Evolutionary conservation across 1,140 invertebrate genomes (phyloP), one percentile per base, ranked within the genome.

Genomic region (Bradynema listronoti): DNA sequence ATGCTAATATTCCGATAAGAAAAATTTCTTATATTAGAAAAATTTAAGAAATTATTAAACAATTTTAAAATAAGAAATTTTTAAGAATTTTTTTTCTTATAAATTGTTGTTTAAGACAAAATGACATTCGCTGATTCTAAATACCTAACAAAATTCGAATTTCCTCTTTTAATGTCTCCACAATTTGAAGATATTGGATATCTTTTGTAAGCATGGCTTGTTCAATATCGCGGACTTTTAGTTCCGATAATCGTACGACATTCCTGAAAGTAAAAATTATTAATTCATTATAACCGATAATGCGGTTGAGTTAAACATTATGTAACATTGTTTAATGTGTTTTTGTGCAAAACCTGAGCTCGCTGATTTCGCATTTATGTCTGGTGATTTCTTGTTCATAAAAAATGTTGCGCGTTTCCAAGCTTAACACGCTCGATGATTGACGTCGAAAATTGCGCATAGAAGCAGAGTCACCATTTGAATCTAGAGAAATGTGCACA

Each of bases 141-240:
- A 11, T 51, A 71, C 71, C 72, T 74, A 76, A 73, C 2, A 74
- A 49, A 5, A 72, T 56, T 11, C 72, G 58, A 27, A 74, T 62
- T 49, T 74, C 72, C 47, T 74, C 72, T 52, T 74, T 74, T 0
- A 74, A 46, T 30, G 67, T 68, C 34, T 74, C 72, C 46, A 72
- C 62, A 30, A 75, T 74, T 45, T 74, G 71, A 29, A 78, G 54
- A 56, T 75, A 67, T 42, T 74, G 72, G 19, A 74, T 56, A 45
- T 74, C 72, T 49, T 77, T 74, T 19, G 69, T 72, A 22, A 74
- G 51, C 30, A 56, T 62, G 32, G 56, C 52, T 30, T 72, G 68
- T 55, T 74, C 71, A 25, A 74, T 72, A 16, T 74, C 72, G 14
- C 72, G 59, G 24, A 74, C 36, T 52, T 68, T 74, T 33, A 64